Conservation (phyloP, 2,113 vertebrate genomes). For the Notechis scutatus region DNA sequence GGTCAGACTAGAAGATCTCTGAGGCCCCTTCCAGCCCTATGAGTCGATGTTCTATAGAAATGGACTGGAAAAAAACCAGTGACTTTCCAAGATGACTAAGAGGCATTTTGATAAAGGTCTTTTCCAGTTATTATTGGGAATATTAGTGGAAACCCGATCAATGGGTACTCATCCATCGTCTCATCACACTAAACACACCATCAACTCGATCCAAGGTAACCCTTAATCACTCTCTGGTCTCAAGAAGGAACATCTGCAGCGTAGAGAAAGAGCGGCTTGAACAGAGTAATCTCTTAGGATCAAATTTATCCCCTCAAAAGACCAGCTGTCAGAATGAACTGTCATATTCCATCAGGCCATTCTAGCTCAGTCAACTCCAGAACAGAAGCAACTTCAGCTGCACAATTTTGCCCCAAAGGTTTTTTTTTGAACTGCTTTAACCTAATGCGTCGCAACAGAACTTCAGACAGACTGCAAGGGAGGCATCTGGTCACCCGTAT, state of each 20-base stretch:
- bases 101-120: not conserved
- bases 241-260: not conserved
- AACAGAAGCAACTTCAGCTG: not conserved
- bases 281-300: not conserved
- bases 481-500: not conserved
- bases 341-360: not conserved
- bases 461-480: not conserved
- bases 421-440: not conserved
- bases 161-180: no score
- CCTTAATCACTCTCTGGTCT: not conserved
- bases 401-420: not conserved
- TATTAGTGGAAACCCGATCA: not conserved
- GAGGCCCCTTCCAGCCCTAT: no score
- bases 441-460: not conserved
- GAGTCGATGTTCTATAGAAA: not conserved
- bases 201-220: not conserved
- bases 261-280: not conserved
- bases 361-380: not conserved
- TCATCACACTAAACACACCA: not conserved
- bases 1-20: no score
- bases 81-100: not conserved
- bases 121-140: no score
- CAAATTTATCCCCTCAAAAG: not conserved
- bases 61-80: not conserved
- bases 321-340: not conserved